Evolutionary conservation across 2,113 vertebrate species (phyloP).

Genomic region (Cavia aperea): DNA sequence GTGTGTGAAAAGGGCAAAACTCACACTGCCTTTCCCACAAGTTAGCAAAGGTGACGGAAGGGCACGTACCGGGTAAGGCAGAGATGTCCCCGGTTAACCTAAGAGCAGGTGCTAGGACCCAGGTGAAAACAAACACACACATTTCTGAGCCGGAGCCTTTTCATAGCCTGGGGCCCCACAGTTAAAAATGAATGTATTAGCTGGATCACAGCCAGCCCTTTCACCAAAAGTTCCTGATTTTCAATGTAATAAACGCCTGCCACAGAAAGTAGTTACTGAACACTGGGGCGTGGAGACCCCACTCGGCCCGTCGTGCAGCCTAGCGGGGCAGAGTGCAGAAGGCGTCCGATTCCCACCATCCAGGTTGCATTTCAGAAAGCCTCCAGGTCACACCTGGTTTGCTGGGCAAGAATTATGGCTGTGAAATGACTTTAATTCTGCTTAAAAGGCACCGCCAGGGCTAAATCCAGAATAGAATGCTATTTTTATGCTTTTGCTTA

Average conservation of each 20-base stretch:
- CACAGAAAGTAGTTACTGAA: slow-evolving; percentile 35
- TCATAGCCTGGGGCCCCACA: neutral
- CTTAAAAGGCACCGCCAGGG: neutral
- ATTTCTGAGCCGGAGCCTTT: neutral
- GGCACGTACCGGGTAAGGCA: neutral
- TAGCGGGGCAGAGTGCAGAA: neutral
- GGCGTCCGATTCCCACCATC: neutral
- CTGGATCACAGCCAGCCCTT: slow-evolving; percentile 40
- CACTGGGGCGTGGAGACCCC: neutral
- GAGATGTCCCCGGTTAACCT: neutral
- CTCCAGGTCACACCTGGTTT: neutral
- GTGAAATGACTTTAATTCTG: neutral
- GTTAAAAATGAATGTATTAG: slow-evolving; percentile 46
- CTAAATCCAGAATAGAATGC: neutral
- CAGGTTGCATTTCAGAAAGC: neutral
- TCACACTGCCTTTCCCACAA: neutral
- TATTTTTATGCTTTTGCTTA: neutral
- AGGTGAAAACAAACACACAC: neutral
- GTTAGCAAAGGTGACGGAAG: slow-evolving; percentile 20
- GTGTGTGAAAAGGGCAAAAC: neutral
- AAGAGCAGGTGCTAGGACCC: neutral
- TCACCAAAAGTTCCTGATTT: slow-evolving; percentile 26
- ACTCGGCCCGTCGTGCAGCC: neutral
- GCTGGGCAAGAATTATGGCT: neutral
- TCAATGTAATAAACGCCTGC: slow-evolving; percentile 47